Evolutionary conservation across 2,797 vertebrate genomes (phyloP).

Genomic region (Macrochelys suwanniensis): DNA sequence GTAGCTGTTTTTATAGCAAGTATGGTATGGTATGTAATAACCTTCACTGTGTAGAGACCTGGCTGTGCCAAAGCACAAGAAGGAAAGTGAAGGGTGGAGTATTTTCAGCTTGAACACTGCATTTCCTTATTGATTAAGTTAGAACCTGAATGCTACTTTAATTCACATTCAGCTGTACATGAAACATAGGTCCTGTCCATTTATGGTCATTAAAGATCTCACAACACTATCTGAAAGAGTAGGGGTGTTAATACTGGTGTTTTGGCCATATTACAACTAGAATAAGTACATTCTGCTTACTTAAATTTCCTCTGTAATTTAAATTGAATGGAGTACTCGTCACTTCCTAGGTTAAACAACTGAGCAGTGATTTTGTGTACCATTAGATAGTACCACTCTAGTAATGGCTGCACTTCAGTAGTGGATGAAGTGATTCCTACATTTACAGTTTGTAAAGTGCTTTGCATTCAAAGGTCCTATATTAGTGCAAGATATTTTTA

Average conservation of each 20-base stretch:
- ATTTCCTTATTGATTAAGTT: neutral
- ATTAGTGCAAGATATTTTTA: conserved; percentile 29
- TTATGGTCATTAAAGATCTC: conserved; percentile 46
- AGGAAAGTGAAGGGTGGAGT: neutral
- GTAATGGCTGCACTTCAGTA: neutral
- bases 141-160: neutral
- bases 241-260: conserved; percentile 28
- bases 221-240: conserved; percentile 18
- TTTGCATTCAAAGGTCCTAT: neutral
- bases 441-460: neutral
- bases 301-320: conserved; percentile 52
- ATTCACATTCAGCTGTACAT: conserved; percentile 4
- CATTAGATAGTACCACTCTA: neutral
- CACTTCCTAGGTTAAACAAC: conserved; percentile 49
- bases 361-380: neutral
- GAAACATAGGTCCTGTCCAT: conserved; percentile 32
- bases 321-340: conserved; percentile 44
- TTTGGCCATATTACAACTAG: conserved; percentile 39
- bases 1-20: neutral
- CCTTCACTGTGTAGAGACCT: neutral
- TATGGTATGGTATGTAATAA: neutral
- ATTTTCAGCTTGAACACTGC: neutral
- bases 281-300: conserved; percentile 6
- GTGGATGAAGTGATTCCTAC: neutral
- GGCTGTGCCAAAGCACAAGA: neutral